phyloP scores from a whole-genome alignment of 2,888 invertebrate genomes.

The Drosophila tanythrix region DNA sequence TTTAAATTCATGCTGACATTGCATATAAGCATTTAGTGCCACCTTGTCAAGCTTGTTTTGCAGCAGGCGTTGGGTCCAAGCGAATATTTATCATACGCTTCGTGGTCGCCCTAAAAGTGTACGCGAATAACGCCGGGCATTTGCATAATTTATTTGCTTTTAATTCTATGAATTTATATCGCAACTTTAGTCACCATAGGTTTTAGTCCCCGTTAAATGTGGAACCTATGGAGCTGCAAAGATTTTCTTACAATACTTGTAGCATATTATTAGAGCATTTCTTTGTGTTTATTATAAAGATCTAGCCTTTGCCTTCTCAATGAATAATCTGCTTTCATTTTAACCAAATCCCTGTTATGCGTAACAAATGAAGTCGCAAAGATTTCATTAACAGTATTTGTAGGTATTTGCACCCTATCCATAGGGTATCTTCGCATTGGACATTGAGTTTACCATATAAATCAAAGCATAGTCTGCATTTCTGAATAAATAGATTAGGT shows the following conservation, averaged over 20 bases:
- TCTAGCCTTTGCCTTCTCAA: background rate
- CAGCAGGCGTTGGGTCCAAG: background rate
- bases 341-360: background rate
- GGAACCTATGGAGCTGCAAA: background rate
- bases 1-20: slow-evolving; percentile 72
- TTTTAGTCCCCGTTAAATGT: background rate
- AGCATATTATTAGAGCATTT: background rate
- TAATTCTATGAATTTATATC: slow-evolving; percentile 49
- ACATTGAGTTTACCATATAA: background rate
- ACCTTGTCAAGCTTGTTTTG: slow-evolving; percentile 17
- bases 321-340: background rate
- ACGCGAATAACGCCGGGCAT: slow-evolving; percentile 20
- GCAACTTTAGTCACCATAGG: background rate
- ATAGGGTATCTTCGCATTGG: background rate
- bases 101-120: slow-evolving; percentile 20
- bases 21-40: slow-evolving; percentile 28
- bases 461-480: background rate
- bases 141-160: slow-evolving; percentile 52
- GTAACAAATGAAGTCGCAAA: background rate
- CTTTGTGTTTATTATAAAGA: background rate
- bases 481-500: background rate
- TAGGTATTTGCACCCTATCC: background rate
- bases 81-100: slow-evolving; percentile 54
- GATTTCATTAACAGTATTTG: background rate
- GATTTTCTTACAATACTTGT: background rate